A percentile compares a stretch with the other conserved stretches of the same genome.
phyloP scores from a whole-genome alignment of 1,140 invertebrate genomes.

The Macrocentrus cingulum region DNA sequence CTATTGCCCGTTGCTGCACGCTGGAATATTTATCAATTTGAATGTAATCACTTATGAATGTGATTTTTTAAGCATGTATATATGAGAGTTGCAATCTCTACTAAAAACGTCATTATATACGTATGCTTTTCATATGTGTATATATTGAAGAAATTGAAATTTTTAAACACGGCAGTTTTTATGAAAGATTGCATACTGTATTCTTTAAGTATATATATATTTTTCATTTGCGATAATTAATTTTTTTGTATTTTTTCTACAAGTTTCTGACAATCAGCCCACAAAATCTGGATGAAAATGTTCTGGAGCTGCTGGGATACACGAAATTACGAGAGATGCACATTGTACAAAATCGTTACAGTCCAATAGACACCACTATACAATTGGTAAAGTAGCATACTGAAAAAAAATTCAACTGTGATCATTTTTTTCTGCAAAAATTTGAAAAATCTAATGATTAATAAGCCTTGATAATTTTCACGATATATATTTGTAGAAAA shows the following conservation, averaged over 20 bases:
- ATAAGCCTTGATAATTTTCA: too few relatives aligned
- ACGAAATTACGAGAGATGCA: conserved; percentile 72
- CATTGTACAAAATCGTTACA: conserved; percentile 77
- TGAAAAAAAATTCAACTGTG: not conserved
- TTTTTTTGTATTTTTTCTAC: too few relatives aligned
- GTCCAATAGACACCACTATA: conserved; percentile 58
- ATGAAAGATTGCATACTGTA: too few relatives aligned
- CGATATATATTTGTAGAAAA: too few relatives aligned
- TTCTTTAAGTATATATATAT: too few relatives aligned
- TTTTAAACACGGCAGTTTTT: too few relatives aligned
- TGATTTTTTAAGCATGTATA: not conserved
- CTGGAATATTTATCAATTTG: conserved; percentile 76
- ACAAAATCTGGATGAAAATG: conserved; percentile 79
- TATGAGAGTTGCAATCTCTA: too few relatives aligned
- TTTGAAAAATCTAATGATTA: conserved; percentile 3
- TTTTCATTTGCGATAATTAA: too few relatives aligned
- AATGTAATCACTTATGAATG: conserved; percentile 54
- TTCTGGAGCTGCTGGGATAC: conserved; percentile 69
- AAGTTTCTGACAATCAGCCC: conserved; percentile 75
- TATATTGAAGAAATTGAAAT: too few relatives aligned
- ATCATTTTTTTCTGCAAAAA: not conserved
- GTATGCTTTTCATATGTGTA: too few relatives aligned
- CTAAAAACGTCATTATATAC: too few relatives aligned
- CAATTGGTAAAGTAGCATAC: conserved; percentile 52
- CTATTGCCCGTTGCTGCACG: conserved; percentile 75